Conservation (phyloP, 2,888 invertebrate genomes). For the Phoronis australis region DNA sequence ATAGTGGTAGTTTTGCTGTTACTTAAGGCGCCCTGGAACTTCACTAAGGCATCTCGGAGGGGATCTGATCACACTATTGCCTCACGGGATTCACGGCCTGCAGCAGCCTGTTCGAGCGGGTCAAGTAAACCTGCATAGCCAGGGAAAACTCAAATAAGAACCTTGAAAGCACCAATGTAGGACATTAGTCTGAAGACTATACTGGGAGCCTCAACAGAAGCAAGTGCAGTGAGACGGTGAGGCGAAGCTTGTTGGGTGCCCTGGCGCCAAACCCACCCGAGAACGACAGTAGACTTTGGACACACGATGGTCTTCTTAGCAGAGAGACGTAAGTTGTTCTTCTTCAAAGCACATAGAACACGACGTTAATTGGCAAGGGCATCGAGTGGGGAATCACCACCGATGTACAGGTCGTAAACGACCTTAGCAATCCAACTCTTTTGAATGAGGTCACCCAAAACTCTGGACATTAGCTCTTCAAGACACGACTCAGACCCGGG, state of each 20-base stretch:
- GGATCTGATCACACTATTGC: constrained; percentile 13
- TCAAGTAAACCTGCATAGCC: constrained; percentile 5
- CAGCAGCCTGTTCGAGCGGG: constrained; percentile 10
- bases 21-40: not conserved
- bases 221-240: constrained; percentile 14
- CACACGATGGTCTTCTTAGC: constrained; percentile 15
- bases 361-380: constrained; percentile 10
- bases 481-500: not conserved
- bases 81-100: constrained; percentile 8
- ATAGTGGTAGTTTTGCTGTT: constrained; percentile 10
- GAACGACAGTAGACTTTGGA: constrained; percentile 10
- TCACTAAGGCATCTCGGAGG: not conserved
- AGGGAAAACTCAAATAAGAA: constrained; percentile 13
- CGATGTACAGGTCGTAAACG: constrained; percentile 22
- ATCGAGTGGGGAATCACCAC: constrained; percentile 16
- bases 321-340: constrained; percentile 9
- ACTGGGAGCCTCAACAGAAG: constrained; percentile 10
- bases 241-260: constrained; percentile 16
- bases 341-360: constrained; percentile 11
- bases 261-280: constrained; percentile 20
- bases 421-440: constrained; percentile 17
- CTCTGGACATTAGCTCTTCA: too few relatives aligned
- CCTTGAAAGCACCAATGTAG: constrained; percentile 19
- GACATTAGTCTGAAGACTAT: constrained; percentile 18
- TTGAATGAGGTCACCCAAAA: constrained; percentile 15